Percentiles rank a stretch among this genome's conserved stretches.
Conservation (phyloP, 2,113 vertebrate species). For the Megaceryle torquata region DNA sequence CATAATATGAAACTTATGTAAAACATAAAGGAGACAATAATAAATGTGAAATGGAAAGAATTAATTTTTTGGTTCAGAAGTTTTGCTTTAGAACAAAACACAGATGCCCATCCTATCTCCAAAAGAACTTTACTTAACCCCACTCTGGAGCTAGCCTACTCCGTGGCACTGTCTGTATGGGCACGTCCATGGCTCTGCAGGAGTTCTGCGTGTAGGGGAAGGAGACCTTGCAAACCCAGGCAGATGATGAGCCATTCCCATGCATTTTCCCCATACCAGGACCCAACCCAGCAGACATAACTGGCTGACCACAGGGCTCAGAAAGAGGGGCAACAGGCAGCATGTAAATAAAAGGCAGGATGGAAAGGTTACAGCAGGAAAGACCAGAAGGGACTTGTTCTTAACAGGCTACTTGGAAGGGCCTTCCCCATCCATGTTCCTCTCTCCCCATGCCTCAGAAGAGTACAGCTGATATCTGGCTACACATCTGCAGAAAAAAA, state of each 20-base stretch:
- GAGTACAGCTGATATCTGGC: neutral
- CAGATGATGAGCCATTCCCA: neutral
- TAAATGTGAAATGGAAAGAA: neutral
- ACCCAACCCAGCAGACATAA: neutral
- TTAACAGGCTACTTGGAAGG: neutral
- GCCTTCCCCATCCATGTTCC: neutral
- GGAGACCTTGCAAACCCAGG: neutral
- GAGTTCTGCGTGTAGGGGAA: neutral
- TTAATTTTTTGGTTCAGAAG: neutral
- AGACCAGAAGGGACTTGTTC: neutral
- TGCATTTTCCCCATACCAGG: neutral
- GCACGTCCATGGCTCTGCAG: neutral
- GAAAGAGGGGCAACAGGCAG: neutral
- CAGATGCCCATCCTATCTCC: neutral
- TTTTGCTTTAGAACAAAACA: neutral
- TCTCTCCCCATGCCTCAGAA: neutral
- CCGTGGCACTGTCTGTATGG: accelerated
- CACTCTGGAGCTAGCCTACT: neutral
- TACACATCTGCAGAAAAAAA: neutral
- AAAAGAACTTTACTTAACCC: neutral
- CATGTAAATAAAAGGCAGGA: neutral
- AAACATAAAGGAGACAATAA: neutral
- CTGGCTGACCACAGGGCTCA: neutral
- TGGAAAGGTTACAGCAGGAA: neutral
- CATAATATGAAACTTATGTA: neutral